Percentiles rank a stretch among this genome's conserved stretches.
Conservation (phyloP, 2,888 invertebrate species). For the Dynastes maya region DNA sequence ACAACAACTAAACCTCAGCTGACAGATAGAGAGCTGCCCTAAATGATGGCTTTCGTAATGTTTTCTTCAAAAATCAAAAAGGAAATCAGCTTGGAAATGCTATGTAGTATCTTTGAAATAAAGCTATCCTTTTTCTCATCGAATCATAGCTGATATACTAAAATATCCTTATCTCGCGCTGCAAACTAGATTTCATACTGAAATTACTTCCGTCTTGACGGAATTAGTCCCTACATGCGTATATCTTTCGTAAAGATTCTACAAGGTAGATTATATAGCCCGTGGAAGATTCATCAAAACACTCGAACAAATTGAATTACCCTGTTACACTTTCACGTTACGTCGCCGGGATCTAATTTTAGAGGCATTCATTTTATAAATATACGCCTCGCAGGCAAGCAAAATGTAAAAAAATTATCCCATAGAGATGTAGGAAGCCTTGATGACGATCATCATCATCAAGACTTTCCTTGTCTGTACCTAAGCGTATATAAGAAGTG, state of each 20-base stretch:
- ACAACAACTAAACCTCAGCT: too few relatives aligned
- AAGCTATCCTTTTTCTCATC: too few relatives aligned
- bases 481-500: neutral
- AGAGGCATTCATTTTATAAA: neutral
- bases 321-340: neutral
- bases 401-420: neutral
- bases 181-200: neutral
- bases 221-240: neutral
- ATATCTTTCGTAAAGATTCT: neutral
- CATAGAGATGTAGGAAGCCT: neutral
- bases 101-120: too few relatives aligned
- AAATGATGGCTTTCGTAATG: too few relatives aligned
- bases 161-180: too few relatives aligned
- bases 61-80: too few relatives aligned
- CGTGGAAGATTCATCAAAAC: neutral
- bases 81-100: too few relatives aligned
- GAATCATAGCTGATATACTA: too few relatives aligned
- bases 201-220: neutral
- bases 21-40: too few relatives aligned
- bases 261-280: neutral
- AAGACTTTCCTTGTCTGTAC: neutral
- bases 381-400: neutral
- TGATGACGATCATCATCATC: conserved; percentile 6
- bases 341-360: conserved; percentile 1
- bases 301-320: conserved; percentile 15